Percentiles rank a stretch among this genome's conserved stretches.
These are phyloP conservation scores for Arctopsyche grandis DNA, from an alignment of 1,140 invertebrate genomes.

Conservation along the genomic window DNA sequence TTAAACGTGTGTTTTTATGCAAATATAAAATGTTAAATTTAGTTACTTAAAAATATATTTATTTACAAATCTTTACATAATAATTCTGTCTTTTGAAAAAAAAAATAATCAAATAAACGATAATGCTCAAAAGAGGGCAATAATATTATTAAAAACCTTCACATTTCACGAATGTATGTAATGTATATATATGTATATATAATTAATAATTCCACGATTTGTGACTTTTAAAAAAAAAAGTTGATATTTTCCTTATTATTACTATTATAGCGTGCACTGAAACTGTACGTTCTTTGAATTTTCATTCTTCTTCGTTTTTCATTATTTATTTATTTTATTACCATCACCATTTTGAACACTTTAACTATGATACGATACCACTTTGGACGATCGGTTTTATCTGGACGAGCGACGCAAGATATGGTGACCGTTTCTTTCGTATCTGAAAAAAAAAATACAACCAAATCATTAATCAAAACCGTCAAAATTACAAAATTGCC, in stretches of 20 bases:
- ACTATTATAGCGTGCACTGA: no score
- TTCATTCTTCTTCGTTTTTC: not conserved
- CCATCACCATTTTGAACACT: constrained; percentile 47
- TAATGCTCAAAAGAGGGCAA: no score
- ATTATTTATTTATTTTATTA: constrained; percentile 11
- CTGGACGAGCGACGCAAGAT: constrained; percentile 37
- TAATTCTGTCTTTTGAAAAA: not conserved
- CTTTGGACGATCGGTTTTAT: constrained; percentile 10
- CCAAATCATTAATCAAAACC: not conserved
- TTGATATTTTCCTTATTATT: no score
- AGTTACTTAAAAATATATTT: constrained; percentile 28
- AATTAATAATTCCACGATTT: no score
- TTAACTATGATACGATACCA: constrained; percentile 25
- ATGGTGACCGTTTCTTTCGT: constrained; percentile 42
- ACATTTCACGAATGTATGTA: no score
- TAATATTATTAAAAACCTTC: no score
- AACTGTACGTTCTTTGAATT: no score
- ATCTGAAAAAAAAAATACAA: constrained; percentile 42
- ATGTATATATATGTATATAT: no score
- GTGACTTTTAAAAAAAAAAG: no score
- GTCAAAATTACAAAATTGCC: no score
- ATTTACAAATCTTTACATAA: not conserved
- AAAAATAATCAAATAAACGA: no score
- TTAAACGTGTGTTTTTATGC: no score
- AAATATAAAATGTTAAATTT: not conserved